Conservation (phyloP, 2,888 invertebrate species). For the Idaea straminata region DNA sequence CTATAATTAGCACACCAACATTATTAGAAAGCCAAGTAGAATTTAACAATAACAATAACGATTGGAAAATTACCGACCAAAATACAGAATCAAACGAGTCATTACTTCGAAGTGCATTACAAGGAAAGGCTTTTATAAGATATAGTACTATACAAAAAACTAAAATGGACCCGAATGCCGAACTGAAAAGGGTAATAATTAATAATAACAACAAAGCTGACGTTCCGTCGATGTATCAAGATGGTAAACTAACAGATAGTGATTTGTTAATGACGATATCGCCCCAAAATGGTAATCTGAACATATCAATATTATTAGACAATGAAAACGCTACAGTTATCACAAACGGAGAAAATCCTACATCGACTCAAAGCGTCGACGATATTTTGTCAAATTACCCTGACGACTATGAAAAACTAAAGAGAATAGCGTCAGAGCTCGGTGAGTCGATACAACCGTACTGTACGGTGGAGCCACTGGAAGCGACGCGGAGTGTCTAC, state of each 20-base stretch:
- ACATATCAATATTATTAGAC: conserved; percentile 74
- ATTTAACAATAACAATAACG: conserved; percentile 88
- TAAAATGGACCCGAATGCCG: conserved; percentile 62
- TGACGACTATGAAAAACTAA: conserved; percentile 91
- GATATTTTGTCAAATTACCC: conserved; percentile 85
- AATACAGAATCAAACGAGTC: conserved; percentile 86
- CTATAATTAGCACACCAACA: conserved; percentile 71
- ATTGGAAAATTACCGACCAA: conserved; percentile 89
- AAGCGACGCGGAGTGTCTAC: conserved; percentile 77
- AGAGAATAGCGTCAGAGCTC: conserved; percentile 90
- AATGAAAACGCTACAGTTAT: conserved; percentile 66
- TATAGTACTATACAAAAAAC: conserved; percentile 79
- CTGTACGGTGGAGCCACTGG: conserved; percentile 80
- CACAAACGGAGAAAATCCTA: conserved; percentile 74
- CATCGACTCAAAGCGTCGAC: conserved; percentile 83
- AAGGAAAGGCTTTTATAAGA: conserved; percentile 86
- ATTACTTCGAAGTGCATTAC: conserved; percentile 88
- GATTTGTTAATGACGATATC: conserved; percentile 67
- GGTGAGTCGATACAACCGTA: conserved; percentile 88
- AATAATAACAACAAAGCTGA: conserved; percentile 74
- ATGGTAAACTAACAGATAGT: conserved; percentile 59
- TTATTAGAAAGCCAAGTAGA: conserved; percentile 75
- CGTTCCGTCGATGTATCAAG: conserved; percentile 79
- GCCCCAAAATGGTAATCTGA: conserved; percentile 64
- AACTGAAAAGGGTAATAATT: conserved; percentile 66